These are phyloP conservation scores for Ardeotis arabs DNA, from an alignment of 2,113 vertebrate species.

Conservation along the genomic window DNA sequence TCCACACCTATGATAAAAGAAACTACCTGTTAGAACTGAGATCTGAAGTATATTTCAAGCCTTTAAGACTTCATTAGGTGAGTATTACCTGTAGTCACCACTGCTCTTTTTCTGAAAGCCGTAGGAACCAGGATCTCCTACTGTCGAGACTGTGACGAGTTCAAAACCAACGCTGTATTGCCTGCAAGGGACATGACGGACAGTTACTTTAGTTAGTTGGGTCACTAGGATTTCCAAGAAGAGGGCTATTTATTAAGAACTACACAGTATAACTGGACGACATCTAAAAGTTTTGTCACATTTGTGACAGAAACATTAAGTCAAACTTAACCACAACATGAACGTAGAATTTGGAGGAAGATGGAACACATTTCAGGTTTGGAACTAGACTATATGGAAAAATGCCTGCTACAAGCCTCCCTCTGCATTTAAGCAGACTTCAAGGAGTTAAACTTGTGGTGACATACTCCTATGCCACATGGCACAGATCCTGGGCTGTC, in stretches of 20 bases:
- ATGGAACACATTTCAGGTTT: neutral
- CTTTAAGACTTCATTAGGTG: neutral
- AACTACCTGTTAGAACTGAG: neutral
- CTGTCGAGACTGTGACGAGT: constrained; percentile 82
- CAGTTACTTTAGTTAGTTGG: neutral
- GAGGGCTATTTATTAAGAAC: neutral
- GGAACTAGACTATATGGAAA: neutral
- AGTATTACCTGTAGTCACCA: constrained; percentile 92
- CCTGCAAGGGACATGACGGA: constrained; percentile 57
- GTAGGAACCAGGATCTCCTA: constrained; percentile 82
- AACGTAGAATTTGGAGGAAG: neutral
- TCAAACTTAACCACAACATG: neutral
- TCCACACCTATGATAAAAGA: constrained; percentile 84
- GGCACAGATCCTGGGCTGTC: neutral
- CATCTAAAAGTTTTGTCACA: neutral
- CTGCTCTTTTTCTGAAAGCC: constrained; percentile 88
- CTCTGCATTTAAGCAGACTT: neutral
- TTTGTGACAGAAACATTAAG: neutral
- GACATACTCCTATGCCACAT: neutral
- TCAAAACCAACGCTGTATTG: constrained; percentile 96
- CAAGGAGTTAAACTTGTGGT: neutral
- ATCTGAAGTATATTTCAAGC: neutral
- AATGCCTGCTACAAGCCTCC: neutral
- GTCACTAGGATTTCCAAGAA: neutral
- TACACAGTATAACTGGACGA: neutral